These are phyloP conservation scores for Salmo trutta DNA, from an alignment of 2,797 vertebrate species.

Conservation along the genomic window DNA sequence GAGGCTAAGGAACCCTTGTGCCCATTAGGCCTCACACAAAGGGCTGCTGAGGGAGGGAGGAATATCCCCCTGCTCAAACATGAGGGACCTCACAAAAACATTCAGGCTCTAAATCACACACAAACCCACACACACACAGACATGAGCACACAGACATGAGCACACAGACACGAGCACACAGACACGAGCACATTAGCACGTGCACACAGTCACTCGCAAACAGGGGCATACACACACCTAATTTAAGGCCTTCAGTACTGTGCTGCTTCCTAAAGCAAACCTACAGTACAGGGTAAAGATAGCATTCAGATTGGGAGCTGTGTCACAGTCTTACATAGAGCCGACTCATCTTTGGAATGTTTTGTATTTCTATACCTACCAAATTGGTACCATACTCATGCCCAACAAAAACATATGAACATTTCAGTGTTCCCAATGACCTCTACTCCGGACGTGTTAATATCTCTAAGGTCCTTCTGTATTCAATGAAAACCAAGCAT, in stretches of 20 bases:
- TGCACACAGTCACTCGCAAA: no score
- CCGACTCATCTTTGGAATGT: not conserved
- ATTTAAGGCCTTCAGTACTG: conserved; percentile 60
- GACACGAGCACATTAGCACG: no score
- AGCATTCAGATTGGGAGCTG: not conserved
- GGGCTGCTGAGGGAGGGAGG: conserved; percentile 33
- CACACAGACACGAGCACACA: no score
- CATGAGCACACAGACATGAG: not conserved
- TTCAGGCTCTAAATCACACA: conserved; percentile 34
- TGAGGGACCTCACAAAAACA: conserved; percentile 49
- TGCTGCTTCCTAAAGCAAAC: not conserved
- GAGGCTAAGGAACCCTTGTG: conserved; percentile 75
- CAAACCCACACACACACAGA: not conserved
- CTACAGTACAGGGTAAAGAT: not conserved
- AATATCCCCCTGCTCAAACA: conserved; percentile 46
- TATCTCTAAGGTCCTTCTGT: no score
- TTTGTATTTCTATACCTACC: not conserved
- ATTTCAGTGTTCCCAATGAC: no score
- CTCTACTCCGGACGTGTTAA: no score
- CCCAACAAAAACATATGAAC: not conserved
- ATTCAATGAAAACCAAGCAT: conserved; percentile 3
- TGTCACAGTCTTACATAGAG: not conserved
- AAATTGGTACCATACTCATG: not conserved
- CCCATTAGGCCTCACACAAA: conserved; percentile 68
- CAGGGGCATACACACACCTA: conserved; percentile 31